Conservation (phyloP, 30 jellyfish, hydroid and myxozoan genomes). For the Aurelia aurita complex sp. Pacific region DNA sequence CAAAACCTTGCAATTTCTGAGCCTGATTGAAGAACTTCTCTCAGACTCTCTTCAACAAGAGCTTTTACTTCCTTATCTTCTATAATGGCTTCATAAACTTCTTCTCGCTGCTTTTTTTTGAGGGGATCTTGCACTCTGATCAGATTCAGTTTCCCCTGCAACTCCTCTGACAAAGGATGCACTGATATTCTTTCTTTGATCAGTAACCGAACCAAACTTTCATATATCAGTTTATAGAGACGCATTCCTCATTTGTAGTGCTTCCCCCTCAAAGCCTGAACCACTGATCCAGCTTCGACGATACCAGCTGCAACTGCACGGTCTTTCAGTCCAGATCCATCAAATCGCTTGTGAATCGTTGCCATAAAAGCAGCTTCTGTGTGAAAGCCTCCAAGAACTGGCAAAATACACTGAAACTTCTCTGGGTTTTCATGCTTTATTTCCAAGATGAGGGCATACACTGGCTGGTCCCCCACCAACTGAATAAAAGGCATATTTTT, state of each 20-base stretch:
- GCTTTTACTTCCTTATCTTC: slow-evolving; percentile 40
- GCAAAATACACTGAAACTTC: slow-evolving; percentile 18
- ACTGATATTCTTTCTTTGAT: background rate
- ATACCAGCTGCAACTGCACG: slow-evolving; percentile 23
- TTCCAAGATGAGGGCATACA: slow-evolving; percentile 16
- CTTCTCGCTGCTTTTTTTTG: no score
- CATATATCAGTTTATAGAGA: slow-evolving; percentile 4
- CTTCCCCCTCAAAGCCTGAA: slow-evolving; percentile 8
- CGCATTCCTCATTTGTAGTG: slow-evolving; percentile 21
- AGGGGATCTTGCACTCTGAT: no score
- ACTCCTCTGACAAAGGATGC: slow-evolving; percentile 12
- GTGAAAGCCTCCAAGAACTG: slow-evolving; percentile 16
- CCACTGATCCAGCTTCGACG: slow-evolving; percentile 36
- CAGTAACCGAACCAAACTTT: slow-evolving; percentile 6
- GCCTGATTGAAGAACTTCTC: slow-evolving; percentile 21
- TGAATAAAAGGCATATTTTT: slow-evolving; percentile 19
- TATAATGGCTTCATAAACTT: slow-evolving; percentile 12
- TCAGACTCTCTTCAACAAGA: slow-evolving; percentile 11
- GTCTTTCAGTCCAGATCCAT: slow-evolving; percentile 20
- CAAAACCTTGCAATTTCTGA: background rate
- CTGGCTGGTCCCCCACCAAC: slow-evolving; percentile 44
- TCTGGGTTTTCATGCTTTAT: slow-evolving; percentile 20
- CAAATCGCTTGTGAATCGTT: slow-evolving; percentile 8
- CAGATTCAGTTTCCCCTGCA: slow-evolving; percentile 21
- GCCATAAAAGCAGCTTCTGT: slow-evolving; percentile 19